phyloP scores from a whole-genome alignment of 2,113 vertebrate genomes.

The Oncorhynchus kisutch region DNA sequence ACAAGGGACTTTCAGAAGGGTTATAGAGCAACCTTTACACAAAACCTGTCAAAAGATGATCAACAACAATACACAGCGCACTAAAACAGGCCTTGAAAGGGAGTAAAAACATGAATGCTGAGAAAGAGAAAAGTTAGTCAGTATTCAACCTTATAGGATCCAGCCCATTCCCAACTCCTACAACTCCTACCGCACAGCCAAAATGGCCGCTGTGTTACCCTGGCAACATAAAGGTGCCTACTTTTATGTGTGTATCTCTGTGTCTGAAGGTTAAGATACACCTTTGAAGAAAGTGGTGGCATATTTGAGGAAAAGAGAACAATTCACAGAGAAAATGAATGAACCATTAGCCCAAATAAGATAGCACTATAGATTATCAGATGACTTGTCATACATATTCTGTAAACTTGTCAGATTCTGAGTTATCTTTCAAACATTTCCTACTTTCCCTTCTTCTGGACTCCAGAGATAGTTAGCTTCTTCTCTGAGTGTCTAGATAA shows the following conservation, averaged over 20 bases:
- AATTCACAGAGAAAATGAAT: not conserved
- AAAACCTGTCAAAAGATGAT: slow-evolving; percentile 49
- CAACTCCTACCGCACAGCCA: slow-evolving; percentile 20
- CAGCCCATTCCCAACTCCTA: slow-evolving; percentile 30
- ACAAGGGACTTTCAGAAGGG: slow-evolving; percentile 9
- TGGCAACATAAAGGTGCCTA: slow-evolving; percentile 46
- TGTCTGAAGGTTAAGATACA: slow-evolving; percentile 54
- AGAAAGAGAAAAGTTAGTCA: slow-evolving; percentile 40
- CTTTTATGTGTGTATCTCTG: slow-evolving; percentile 10
- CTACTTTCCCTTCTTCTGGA: not conserved
- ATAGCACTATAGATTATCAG: no score
- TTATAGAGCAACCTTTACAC: slow-evolving; percentile 29
- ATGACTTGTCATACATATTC: not conserved
- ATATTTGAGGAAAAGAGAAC: slow-evolving; percentile 27
- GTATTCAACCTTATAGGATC: slow-evolving; percentile 9
- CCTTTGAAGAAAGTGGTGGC: slow-evolving; percentile 47
- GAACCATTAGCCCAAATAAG: not conserved
- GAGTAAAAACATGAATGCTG: slow-evolving; percentile 46
- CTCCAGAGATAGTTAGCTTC: not conserved
- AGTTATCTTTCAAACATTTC: not conserved
- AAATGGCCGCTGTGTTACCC: slow-evolving; percentile 54
- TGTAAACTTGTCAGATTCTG: no score
- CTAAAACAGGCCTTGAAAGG: slow-evolving; percentile 50
- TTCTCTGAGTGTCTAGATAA: not conserved
- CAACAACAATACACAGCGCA: slow-evolving; percentile 39